Evolutionary conservation across 2,888 invertebrate genomes (phyloP).

Genomic region (Unio pictorum): DNA sequence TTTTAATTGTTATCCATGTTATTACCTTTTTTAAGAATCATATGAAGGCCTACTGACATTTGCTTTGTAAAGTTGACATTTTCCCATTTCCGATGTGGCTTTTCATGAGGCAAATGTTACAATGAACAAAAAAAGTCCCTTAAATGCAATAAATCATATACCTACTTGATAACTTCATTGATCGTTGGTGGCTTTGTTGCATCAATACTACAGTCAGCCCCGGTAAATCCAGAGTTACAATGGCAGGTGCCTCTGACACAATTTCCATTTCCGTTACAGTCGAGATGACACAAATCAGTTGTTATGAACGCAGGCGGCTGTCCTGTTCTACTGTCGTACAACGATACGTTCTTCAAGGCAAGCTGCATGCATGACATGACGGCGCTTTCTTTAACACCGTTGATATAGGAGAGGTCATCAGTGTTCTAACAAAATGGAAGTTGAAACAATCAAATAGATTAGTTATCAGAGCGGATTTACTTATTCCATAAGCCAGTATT

Average conservation of each 20-base stretch:
- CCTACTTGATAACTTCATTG: constrained; percentile 20
- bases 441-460: too few relatives aligned
- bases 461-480: too few relatives aligned
- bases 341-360: constrained; percentile 12
- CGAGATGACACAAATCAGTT: constrained; percentile 27
- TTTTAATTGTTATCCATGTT: too few relatives aligned
- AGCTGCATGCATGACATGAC: constrained; percentile 15
- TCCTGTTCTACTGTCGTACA: constrained; percentile 20
- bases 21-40: too few relatives aligned
- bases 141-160: background rate
- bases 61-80: too few relatives aligned
- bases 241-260: constrained; percentile 33
- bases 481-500: too few relatives aligned
- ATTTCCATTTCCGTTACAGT: constrained; percentile 14
- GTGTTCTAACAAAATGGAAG: too few relatives aligned
- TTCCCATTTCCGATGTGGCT: too few relatives aligned
- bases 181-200: constrained; percentile 35
- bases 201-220: constrained; percentile 47
- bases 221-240: constrained; percentile 36
- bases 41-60: too few relatives aligned
- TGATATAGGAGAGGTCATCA: too few relatives aligned
- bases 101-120: too few relatives aligned
- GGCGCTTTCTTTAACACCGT: background rate
- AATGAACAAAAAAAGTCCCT: too few relatives aligned
- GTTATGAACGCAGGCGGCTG: constrained; percentile 24